Conservation (phyloP, 2,797 vertebrate species). For the Crenichthys baileyi region DNA sequence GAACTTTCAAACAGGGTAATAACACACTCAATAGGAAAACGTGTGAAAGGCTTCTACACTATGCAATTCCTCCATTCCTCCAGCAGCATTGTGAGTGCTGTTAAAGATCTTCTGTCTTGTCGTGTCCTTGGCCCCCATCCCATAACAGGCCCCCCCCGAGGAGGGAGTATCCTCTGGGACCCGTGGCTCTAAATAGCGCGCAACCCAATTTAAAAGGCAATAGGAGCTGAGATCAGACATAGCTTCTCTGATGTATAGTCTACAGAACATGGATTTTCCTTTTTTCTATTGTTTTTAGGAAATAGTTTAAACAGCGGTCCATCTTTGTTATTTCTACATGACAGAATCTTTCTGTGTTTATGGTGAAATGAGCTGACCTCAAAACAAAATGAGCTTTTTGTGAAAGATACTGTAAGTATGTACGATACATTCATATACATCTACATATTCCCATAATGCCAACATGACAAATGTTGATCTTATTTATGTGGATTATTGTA, state of each 20-base stretch:
- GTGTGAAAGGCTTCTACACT: conserved; percentile 52
- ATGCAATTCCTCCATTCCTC: conserved; percentile 68
- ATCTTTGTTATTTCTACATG: conserved; percentile 11
- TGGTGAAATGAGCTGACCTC: conserved; percentile 43
- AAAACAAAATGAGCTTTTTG: conserved; percentile 35
- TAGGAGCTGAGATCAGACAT: conserved; percentile 45
- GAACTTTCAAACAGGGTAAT: conserved; percentile 17
- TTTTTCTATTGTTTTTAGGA: not conserved
- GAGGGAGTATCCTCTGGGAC: conserved; percentile 38
- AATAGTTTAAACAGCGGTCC: conserved; percentile 1
- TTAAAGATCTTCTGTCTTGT: conserved; percentile 20
- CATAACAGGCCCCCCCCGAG: conserved; percentile 24
- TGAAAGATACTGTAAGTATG: conserved; percentile 2
- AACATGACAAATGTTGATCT: conserved; percentile 12
- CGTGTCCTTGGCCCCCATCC: conserved; percentile 38
- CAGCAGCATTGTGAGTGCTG: conserved; percentile 22
- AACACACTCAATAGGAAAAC: conserved; percentile 27
- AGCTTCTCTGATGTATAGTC: conserved; percentile 24
- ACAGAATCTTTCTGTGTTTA: conserved; percentile 36
- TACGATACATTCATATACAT: conserved; percentile 29
- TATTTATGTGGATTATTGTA: conserved; percentile 24
- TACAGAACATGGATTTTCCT: conserved; percentile 30
- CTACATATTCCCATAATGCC: conserved; percentile 19
- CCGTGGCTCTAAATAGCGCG: conserved; percentile 50
- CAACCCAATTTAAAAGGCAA: conserved; percentile 62